Evolutionary conservation across 1,140 invertebrate species (phyloP).

Genomic region (Brachionus rotundiformis): DNA sequence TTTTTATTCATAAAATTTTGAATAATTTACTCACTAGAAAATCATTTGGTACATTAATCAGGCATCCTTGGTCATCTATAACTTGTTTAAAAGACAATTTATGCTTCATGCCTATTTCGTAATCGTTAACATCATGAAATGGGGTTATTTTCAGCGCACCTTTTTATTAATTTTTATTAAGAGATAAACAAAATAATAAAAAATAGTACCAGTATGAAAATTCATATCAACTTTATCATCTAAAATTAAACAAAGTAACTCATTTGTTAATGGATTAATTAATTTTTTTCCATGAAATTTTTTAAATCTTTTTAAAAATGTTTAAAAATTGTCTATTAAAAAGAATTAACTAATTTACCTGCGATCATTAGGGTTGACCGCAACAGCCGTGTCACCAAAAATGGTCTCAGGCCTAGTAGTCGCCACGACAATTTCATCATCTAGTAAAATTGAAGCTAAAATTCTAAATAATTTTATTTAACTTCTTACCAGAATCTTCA

Average conservation of each 20-base stretch:
- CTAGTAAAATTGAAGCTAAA: not conserved
- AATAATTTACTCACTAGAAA: not conserved
- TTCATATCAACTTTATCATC: constrained; percentile 50
- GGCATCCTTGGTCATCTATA: constrained; percentile 45
- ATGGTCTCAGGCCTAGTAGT: constrained; percentile 54
- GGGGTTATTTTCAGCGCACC: constrained; percentile 54
- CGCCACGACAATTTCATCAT: constrained; percentile 53
- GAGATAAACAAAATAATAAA: not conserved
- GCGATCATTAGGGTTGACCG: constrained; percentile 54
- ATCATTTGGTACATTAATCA: not conserved
- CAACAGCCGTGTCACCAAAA: constrained; percentile 53
- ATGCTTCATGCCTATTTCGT: constrained; percentile 47
- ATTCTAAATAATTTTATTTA: too few relatives aligned
- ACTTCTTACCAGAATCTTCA: constrained; percentile 51
- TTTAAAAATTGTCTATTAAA: too few relatives aligned
- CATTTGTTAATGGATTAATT: constrained; percentile 38
- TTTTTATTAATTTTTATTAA: not conserved
- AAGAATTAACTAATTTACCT: constrained; percentile 20
- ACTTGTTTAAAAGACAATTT: constrained; percentile 35
- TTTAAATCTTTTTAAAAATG: not conserved
- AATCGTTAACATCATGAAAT: constrained; percentile 53
- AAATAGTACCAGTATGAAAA: constrained; percentile 29
- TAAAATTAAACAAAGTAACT: constrained; percentile 33
- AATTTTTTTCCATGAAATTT: constrained; percentile 40
- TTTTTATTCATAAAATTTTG: not conserved